These are phyloP conservation scores for Neomonachus schauinslandi DNA, from an alignment of 2,113 vertebrate species.

Conservation along the genomic window DNA sequence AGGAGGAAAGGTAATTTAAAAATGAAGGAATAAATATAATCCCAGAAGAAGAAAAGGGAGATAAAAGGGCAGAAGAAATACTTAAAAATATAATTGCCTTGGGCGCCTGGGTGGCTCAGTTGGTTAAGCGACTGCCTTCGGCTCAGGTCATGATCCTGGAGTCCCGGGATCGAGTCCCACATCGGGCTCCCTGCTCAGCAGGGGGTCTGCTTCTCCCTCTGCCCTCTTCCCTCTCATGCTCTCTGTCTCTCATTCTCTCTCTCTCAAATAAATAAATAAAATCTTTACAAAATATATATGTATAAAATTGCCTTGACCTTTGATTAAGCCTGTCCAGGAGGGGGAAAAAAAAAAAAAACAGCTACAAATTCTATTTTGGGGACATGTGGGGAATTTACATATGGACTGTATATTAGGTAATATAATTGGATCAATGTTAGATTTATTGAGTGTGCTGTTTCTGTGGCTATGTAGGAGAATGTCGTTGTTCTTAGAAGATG, in stretches of 20 bases:
- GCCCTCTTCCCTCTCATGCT: too few relatives aligned
- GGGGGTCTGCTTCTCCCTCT: too few relatives aligned
- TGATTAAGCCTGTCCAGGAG: not conserved
- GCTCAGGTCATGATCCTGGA: too few relatives aligned
- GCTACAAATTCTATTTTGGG: not conserved
- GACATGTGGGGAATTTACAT: not conserved
- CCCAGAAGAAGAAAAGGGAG: not conserved
- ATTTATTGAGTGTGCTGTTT: not conserved
- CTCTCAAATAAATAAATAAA: too few relatives aligned
- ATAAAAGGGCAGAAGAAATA: not conserved
- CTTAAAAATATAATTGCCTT: not conserved
- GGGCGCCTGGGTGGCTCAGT: too few relatives aligned
- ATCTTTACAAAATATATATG: too few relatives aligned
- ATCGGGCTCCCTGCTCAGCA: too few relatives aligned
- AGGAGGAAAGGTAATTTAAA: not conserved
- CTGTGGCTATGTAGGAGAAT: not conserved
- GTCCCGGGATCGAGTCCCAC: too few relatives aligned
- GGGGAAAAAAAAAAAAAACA: not conserved
- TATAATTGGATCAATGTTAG: not conserved
- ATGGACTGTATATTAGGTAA: not conserved
- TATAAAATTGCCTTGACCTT: not conserved
- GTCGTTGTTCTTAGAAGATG: not conserved
- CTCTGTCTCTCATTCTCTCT: too few relatives aligned
- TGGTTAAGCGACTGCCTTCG: too few relatives aligned
- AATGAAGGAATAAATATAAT: not conserved